A percentile compares a stretch with the other conserved stretches of the same genome.
Evolutionary conservation across 2,113 vertebrate genomes (phyloP).

Genomic region (Morone saxatilis): DNA sequence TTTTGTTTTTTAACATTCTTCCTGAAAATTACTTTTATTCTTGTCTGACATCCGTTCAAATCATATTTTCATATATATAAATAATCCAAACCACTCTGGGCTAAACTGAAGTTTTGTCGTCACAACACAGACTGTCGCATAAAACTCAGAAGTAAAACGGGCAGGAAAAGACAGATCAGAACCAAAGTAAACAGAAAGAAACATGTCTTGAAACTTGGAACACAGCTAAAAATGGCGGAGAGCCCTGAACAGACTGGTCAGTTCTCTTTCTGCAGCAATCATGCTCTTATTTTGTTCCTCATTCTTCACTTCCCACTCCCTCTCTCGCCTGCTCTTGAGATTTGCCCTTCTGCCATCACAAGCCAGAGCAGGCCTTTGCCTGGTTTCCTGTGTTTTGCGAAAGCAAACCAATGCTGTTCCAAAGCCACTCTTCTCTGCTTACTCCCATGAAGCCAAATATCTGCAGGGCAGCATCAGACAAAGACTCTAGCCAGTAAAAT

Average conservation of each 20-base stretch:
- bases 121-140: background rate
- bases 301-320: slow-evolving; percentile 67
- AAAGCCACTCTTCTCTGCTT: slow-evolving; percentile 51
- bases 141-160: background rate
- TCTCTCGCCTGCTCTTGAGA: slow-evolving; percentile 57
- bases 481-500: slow-evolving; percentile 50
- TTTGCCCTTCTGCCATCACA: slow-evolving; percentile 68
- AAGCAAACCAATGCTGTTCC: slow-evolving; percentile 58
- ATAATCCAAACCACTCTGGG: slow-evolving; percentile 35
- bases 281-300: slow-evolving; percentile 59
- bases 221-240: slow-evolving; percentile 35
- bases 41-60: slow-evolving; percentile 19
- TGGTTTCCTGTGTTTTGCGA: slow-evolving; percentile 76
- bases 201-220: slow-evolving; percentile 25
- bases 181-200: slow-evolving; percentile 25
- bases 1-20: background rate
- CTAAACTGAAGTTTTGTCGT: background rate
- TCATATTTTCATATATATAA: slow-evolving; percentile 26
- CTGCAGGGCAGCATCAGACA: slow-evolving; percentile 55
- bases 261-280: slow-evolving; percentile 48
- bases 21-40: slow-evolving; percentile 13
- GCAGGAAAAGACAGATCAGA: background rate
- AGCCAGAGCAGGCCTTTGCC: slow-evolving; percentile 69
- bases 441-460: slow-evolving; percentile 66
- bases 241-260: slow-evolving; percentile 40